Conservation (phyloP, 2,888 invertebrate species). For the Brachylomia viminalis region DNA sequence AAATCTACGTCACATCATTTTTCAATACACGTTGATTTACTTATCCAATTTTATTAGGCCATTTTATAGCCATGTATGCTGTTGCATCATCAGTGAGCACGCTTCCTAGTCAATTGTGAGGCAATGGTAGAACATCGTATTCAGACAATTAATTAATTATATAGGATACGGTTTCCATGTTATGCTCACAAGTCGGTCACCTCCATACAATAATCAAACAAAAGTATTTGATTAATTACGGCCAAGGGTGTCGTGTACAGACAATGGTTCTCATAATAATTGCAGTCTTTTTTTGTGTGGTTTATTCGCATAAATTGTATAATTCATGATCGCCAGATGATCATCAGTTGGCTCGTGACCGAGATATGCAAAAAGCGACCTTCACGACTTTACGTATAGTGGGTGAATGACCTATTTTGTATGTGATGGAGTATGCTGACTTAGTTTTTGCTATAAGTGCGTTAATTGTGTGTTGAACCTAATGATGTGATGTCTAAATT, state of each 20-base stretch:
- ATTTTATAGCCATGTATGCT: constrained; percentile 36
- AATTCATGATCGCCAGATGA: constrained; percentile 66
- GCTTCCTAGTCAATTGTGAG: constrained; percentile 65
- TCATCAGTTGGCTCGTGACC: constrained; percentile 70
- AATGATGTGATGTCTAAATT: constrained; percentile 24
- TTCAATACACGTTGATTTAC: constrained; percentile 56
- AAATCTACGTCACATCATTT: constrained; percentile 27
- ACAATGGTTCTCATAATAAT: constrained; percentile 74
- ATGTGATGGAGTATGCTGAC: constrained; percentile 36
- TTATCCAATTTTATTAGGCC: constrained; percentile 46
- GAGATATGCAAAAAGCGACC: constrained; percentile 77
- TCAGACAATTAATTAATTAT: constrained; percentile 64
- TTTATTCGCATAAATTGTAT: constrained; percentile 61
- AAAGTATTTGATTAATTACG: constrained; percentile 73
- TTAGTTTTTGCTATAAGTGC: constrained; percentile 42
- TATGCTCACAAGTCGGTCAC: constrained; percentile 55
- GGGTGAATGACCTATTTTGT: constrained; percentile 82
- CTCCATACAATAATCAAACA: constrained; percentile 62
- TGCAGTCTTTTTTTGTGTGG: constrained; percentile 69
- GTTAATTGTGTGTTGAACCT: constrained; percentile 44
- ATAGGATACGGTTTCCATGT: constrained; percentile 47
- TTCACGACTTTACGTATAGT: constrained; percentile 69
- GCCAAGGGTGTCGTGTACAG: constrained; percentile 73
- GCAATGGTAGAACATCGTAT: constrained; percentile 60
- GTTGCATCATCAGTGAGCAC: constrained; percentile 50